Conservation (phyloP, 2,113 vertebrate genomes). For the Cavia porcellus region DNA sequence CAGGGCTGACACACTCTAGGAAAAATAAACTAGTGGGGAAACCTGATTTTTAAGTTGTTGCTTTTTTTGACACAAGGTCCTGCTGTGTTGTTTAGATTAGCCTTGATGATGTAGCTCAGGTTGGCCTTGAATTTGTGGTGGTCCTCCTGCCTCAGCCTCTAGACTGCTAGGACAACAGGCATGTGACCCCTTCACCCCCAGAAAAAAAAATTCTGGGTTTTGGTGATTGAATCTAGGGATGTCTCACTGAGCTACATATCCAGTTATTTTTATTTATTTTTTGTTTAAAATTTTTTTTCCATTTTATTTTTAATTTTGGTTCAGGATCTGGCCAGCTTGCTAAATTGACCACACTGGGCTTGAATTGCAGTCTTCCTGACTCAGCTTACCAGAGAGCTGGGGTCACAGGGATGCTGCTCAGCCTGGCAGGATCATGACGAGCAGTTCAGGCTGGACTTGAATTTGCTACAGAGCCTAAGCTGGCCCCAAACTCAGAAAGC, state of each 20-base stretch:
- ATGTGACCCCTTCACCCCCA: no score
- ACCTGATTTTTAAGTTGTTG: neutral
- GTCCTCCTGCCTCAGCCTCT: neutral
- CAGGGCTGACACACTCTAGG: neutral
- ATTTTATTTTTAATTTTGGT: neutral
- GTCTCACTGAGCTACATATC: neutral
- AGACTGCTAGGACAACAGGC: neutral
- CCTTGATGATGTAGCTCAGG: neutral
- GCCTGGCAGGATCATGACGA: neutral
- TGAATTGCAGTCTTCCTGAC: neutral
- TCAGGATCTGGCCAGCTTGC: neutral
- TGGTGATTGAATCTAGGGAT: neutral
- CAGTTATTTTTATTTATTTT: neutral
- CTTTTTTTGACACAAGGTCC: neutral
- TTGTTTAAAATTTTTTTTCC: neutral
- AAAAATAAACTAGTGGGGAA: neutral
- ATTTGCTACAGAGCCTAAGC: neutral
- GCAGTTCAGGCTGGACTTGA: neutral
- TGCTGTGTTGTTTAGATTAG: neutral
- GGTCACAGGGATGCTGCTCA: neutral
- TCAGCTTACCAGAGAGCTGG: neutral
- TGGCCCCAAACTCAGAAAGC: neutral
- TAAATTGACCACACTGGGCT: neutral
- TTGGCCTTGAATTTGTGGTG: neutral
- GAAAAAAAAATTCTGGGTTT: neutral